These are phyloP conservation scores for Beris morrisii DNA, from an alignment of 2,888 invertebrate species.

Conservation along the genomic window DNA sequence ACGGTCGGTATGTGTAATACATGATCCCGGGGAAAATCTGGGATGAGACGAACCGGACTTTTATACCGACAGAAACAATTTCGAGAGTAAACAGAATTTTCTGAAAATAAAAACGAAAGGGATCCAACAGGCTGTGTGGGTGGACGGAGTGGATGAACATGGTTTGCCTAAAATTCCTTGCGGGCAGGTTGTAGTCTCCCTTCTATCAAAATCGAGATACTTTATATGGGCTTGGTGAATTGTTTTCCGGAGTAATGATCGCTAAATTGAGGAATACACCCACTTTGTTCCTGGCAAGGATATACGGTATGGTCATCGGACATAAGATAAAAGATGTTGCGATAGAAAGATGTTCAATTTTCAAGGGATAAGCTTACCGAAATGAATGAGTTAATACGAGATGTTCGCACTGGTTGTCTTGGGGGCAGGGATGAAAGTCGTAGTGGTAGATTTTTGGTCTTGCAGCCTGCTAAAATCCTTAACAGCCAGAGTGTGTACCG, in stretches of 20 bases:
- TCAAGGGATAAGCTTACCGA: conserved; percentile 22
- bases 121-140: no score
- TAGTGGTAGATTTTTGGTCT: no score
- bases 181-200: conserved; percentile 5
- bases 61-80: conserved; percentile 30
- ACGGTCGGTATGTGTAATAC: no score
- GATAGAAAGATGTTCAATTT: no score
- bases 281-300: not conserved
- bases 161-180: not conserved
- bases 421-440: not conserved
- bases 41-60: no score
- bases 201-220: conserved; percentile 6
- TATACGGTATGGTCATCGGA: not conserved
- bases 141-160: no score
- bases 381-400: conserved; percentile 32
- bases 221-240: conserved; percentile 4
- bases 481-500: not conserved
- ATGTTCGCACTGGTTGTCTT: conserved; percentile 15
- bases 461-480: not conserved
- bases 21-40: no score
- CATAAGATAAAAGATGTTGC: conserved; percentile 1
- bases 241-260: conserved; percentile 23
- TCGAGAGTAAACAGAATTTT: conserved; percentile 27
- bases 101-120: conserved; percentile 12
- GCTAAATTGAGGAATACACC: conserved; percentile 20